Evolutionary conservation across 53 echinoderm and acorn worm species (phyloP), one percentile per base, ranked within the genome.

Genomic region (Holothuria scabra): DNA sequence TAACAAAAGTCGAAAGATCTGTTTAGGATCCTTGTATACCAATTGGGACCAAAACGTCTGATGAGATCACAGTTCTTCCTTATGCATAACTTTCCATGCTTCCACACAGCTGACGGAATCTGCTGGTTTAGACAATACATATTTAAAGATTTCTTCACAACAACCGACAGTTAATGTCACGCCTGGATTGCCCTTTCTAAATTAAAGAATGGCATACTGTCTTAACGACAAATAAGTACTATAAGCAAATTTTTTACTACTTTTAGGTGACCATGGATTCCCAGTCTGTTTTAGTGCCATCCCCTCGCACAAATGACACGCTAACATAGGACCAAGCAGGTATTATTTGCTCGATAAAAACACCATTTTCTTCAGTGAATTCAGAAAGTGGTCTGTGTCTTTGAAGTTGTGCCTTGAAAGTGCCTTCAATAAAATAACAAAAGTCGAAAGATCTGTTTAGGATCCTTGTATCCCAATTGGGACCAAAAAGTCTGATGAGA

Each of bases 341-440:
- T 65, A 35, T 67, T 29, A 30, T 67, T 67, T 67, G 67, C 13
- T 67, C 67, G 12, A 67, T 31, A 35, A 67, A 10, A 28, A 67
- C 32, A 67, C 32, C 32, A 8, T 67, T 67, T 31, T 67, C 28
- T 33, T 9, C 18, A 13, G 33, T 35, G 11, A 12, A 67, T 67
- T 67, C 29, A 67, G 48, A 48, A 12, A 48, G 48, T 35, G 35
- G 35, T 60, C 60, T 2, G 60, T 62, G 63, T 62, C 63, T 24
- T 62, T 14, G 19, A 3, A 62, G 28, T 62, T 62, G 8, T 8
- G 67, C 67, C 32, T 67, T 67, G 32, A 67, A 67, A 16, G 67
- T 67, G 13, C 67, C 67, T 67, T 67, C 29, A 31, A 67, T 13
- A 28, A 26, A 34, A 67, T 67, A 67, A 67, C 67, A 67, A 67